Evolutionary conservation across 2,797 vertebrate species (phyloP), one percentile per base, ranked within the genome.

Genomic region (Alcedo atthis): DNA sequence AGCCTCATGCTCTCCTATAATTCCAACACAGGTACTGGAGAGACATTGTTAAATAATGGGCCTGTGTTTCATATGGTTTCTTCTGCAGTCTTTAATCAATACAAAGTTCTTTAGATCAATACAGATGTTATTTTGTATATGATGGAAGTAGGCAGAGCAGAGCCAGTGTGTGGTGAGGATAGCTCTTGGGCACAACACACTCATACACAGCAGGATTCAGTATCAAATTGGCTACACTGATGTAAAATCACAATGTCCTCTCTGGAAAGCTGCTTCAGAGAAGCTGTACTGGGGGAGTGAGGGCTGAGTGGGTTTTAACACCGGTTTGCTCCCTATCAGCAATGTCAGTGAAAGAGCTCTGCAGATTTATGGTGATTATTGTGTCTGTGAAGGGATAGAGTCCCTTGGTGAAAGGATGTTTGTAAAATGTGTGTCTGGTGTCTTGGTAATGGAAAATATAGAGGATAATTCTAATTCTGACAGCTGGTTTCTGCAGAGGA

Each of bases 71-170:
- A 89, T 89, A 66, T 78, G 64, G 87, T 80, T 96, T 88, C 90
- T 95, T 93, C 82, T 89, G 70, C 95, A 84, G 83, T 77, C 92
- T 97, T 95, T 94, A 95, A 97, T 97, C 97, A 97, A 97, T 97
- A 91, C 87, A 96, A 96, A 87, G 92, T 94, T 97, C 95, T 97
- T 96, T 85, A 95, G 96, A 95, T 97, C 97, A 93, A 97, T 97
- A 97, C 63, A 92, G 96, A 96, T 96, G 92, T 96, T 96, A 97
- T 97, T 97, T 95, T 4, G 90, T 63, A 7, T 51, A 53, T 3
- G 30, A 76, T 24, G 79, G 87, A 85, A 79, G 76, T 69, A 85
- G 91, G 73, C 89, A 59, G 35, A 78, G 73, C 85, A n/a, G 4
- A 43, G 93, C 48, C 43, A 64, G 77, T 54, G 81, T 91, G 42